A percentile compares a stretch with the other conserved stretches of the same genome.
phyloP scores from a whole-genome alignment of 1,140 invertebrate species.

The Hycleus phaleratus region DNA sequence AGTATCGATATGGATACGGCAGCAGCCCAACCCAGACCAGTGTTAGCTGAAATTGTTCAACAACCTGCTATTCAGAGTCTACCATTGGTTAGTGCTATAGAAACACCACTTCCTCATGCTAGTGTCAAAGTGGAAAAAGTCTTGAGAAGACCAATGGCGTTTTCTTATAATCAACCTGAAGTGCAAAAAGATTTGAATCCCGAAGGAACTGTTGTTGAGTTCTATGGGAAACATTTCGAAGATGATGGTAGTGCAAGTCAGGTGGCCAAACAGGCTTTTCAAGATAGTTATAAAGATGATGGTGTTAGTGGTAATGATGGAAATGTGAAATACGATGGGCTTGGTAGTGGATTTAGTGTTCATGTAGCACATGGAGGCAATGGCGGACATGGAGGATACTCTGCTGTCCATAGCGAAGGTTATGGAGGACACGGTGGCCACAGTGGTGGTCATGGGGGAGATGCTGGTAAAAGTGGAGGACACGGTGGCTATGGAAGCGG shows the following conservation, averaged over 20 bases:
- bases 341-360: neutral
- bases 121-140: conserved; percentile 30
- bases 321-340: neutral
- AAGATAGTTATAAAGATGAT: neutral
- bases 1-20: conserved; percentile 17
- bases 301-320: neutral
- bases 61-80: conserved; percentile 10
- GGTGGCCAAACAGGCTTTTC: neutral
- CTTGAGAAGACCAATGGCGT: conserved; percentile 22
- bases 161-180: conserved; percentile 21
- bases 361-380: too few relatives aligned
- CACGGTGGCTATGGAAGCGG: neutral
- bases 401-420: too few relatives aligned
- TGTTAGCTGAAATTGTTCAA: conserved; percentile 20
- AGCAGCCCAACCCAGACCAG: conserved; percentile 26
- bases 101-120: conserved; percentile 14
- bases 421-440: too few relatives aligned
- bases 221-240: neutral
- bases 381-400: too few relatives aligned
- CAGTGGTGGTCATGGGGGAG: too few relatives aligned
- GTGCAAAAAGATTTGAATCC: neutral
- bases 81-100: conserved; percentile 10
- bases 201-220: neutral
- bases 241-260: neutral
- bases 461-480: neutral